Base-by-base conservation (phyloP, 2,113 vertebrate genomes). In the Rhea pennata region DNA sequence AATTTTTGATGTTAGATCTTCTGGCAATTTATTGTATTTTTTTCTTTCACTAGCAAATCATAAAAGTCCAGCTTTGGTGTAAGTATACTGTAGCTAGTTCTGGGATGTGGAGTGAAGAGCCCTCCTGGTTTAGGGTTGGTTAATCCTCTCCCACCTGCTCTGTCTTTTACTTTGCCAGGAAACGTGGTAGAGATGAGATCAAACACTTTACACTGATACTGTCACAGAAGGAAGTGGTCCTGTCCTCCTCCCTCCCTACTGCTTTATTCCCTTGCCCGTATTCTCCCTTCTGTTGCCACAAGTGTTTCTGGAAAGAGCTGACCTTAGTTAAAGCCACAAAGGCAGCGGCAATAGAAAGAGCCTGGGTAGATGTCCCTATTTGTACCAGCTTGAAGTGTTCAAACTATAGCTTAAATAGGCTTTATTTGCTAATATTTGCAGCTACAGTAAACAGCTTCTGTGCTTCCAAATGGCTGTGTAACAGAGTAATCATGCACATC, bases 341-440 rank as follows among this genome's bases (percentile, higher is more conserved):
- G 51, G 21, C 62, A 91, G 31, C 22, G 53, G 26, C 65, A 80
- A 66, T 33, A 78, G 83, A 87, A 51, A 85, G 14, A 87, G 90
- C 42, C 39, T 91, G 91, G 80, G 51, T 75, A 93, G 23, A 24
- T 78, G 23, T 86, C 81, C 87, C 93, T 95, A 74, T 75, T 96
- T 84, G 14, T 78, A 21, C 23, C 61, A 78, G 39, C 21, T 72
- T 87, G 46, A 75, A 78, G 27, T 72, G 73, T 87, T 95, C 91
- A 87, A 48, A 39, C 51, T 78, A 39, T n/a, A 88, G 84, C 33
- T 93, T 92, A 87, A 92, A 73, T 71, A 85, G 40, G 29, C 54
- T 94, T 87, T 94, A 91, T 95, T 91, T 95, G 84, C 40, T 84
- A 83, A 90, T 95, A 87, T 89, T 96, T 90, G 44, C 59, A 64